A percentile compares a stretch with the other conserved stretches of the same genome.
Conservation (phyloP, 2,113 vertebrate species). For the Neolamprologus devosi region DNA sequence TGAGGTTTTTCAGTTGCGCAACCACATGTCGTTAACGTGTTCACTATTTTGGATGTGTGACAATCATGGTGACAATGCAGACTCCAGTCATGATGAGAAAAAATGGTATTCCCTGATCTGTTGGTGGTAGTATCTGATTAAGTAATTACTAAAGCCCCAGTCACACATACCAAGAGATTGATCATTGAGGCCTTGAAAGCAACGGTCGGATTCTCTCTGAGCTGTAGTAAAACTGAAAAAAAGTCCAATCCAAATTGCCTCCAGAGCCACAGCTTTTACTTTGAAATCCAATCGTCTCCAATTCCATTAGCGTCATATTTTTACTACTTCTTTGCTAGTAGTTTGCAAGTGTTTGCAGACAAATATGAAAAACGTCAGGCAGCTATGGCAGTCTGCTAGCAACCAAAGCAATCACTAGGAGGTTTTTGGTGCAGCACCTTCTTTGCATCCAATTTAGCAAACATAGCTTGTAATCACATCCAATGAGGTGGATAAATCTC, state of each 20-base stretch:
- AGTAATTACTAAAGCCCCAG: neutral
- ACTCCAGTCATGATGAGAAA: neutral
- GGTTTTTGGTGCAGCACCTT: neutral
- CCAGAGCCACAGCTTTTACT: neutral
- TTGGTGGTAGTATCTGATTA: neutral
- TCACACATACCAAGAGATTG: neutral
- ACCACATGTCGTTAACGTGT: rapidly evolving
- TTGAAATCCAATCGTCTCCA: neutral
- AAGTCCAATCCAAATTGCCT: neutral
- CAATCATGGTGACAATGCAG: neutral
- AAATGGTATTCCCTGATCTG: neutral
- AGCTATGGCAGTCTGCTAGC: neutral
- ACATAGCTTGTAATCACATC: neutral
- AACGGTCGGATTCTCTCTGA: neutral
- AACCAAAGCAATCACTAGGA: neutral
- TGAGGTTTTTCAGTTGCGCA: neutral
- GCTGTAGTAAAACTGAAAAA: neutral
- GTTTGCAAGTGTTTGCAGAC: neutral
- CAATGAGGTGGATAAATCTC: neutral
- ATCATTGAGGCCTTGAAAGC: neutral
- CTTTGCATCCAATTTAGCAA: neutral
- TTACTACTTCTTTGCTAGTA: neutral
- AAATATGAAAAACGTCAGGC: neutral
- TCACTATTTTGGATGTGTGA: neutral
- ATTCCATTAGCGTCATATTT: rapidly evolving